phyloP scores from a whole-genome alignment of 2,888 invertebrate genomes.

The Aphelenchoides bicaudatus region DNA sequence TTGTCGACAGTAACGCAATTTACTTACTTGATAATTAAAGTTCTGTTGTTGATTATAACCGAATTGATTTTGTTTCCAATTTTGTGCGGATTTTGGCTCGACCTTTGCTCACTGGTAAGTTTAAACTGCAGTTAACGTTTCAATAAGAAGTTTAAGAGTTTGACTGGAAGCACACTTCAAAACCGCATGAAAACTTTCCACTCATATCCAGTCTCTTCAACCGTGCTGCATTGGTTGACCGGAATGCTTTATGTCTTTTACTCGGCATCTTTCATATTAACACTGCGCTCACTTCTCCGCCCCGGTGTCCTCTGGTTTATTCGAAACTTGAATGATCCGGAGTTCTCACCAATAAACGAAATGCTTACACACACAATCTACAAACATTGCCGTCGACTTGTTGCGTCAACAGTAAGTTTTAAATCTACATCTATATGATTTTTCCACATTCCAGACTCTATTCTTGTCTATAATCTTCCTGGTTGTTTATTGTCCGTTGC shows the following conservation, averaged over 20 bases:
- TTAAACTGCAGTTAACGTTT: not conserved
- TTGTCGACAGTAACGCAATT: constrained; percentile 70
- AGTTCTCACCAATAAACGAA: constrained; percentile 62
- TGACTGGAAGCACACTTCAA: constrained; percentile 40
- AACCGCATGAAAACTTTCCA: constrained; percentile 29
- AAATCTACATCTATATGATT: constrained; percentile 64
- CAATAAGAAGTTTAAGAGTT: constrained; percentile 37
- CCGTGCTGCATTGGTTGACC: constrained; percentile 85
- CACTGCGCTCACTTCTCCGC: constrained; percentile 79
- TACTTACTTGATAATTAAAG: constrained; percentile 67
- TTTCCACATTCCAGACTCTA: constrained; percentile 60
- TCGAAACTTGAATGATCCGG: constrained; percentile 84
- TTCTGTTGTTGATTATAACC: constrained; percentile 83
- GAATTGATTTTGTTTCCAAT: constrained; percentile 94
- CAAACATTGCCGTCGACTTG: constrained; percentile 80
- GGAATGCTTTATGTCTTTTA: constrained; percentile 99
- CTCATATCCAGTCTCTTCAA: constrained; percentile 31
- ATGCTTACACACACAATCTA: constrained; percentile 95
- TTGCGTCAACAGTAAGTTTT: constrained; percentile 78
- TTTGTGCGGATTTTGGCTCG: constrained; percentile 98
- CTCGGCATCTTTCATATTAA: constrained; percentile 89
- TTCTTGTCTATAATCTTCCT: constrained; percentile 92
- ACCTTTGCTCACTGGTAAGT: constrained; percentile 81
- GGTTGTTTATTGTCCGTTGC: constrained; percentile 90
- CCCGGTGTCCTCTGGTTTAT: constrained; percentile 98